phyloP scores from a whole-genome alignment of 2,797 vertebrate genomes.

The Okamejei kenojei region DNA sequence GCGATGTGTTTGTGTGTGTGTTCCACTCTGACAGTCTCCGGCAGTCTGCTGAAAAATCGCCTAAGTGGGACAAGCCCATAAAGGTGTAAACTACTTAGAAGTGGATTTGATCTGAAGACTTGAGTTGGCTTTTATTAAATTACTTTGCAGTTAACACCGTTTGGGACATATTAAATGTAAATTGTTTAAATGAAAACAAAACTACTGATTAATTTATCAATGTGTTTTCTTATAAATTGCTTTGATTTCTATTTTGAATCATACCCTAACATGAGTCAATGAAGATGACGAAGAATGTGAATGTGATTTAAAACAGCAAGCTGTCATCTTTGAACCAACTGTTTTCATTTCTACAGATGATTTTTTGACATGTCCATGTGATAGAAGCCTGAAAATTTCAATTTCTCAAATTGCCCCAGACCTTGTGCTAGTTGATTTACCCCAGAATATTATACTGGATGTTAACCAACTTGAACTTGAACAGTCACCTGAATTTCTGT shows the following conservation, averaged over 20 bases:
- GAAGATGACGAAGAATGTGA: background rate
- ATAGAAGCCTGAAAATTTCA: constrained; percentile 68
- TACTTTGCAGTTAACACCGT: background rate
- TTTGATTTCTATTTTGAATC: background rate
- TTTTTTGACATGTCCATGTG: constrained; percentile 68
- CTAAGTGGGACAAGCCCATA: no score
- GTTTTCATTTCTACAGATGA: constrained; percentile 62
- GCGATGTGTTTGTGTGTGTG: no score
- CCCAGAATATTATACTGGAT: constrained; percentile 76
- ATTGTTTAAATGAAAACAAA: background rate
- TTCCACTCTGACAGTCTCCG: no score
- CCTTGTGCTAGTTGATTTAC: constrained; percentile 78
- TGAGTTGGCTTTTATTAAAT: background rate
- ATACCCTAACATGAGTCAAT: background rate
- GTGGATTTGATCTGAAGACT: background rate
- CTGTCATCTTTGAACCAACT: no score
- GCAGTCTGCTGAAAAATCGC: no score
- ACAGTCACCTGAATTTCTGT: constrained; percentile 70
- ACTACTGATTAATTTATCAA: background rate
- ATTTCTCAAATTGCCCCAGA: constrained; percentile 90
- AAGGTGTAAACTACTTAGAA: background rate
- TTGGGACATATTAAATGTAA: background rate
- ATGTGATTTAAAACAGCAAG: background rate
- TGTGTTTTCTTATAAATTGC: background rate
- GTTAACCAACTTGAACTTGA: constrained; percentile 72